A percentile compares a stretch with the other conserved stretches of the same genome.
phyloP scores from a whole-genome alignment of 2,888 invertebrate species.

The Argyresthia goedartella region DNA sequence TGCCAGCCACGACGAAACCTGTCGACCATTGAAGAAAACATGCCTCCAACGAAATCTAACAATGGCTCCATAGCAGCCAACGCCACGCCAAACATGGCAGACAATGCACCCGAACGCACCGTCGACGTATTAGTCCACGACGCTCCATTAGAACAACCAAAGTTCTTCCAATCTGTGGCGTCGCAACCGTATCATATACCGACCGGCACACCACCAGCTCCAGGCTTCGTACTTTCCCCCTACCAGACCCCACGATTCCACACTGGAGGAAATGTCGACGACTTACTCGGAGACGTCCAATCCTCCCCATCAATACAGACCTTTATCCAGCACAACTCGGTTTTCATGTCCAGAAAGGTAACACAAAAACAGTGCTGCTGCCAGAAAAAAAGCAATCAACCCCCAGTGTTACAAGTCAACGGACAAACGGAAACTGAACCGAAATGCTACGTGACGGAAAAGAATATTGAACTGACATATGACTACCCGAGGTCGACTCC shows the following conservation, averaged over 20 bases:
- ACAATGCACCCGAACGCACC: conserved; percentile 43
- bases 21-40: not conserved
- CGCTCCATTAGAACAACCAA: conserved; percentile 48
- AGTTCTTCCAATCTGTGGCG: conserved; percentile 55
- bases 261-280: conserved; percentile 76
- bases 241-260: conserved; percentile 54
- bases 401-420: not conserved
- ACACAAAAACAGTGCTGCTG: conserved; percentile 56
- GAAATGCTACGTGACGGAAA: conserved; percentile 54
- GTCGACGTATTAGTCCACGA: conserved; percentile 61
- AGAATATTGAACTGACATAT: conserved; percentile 62
- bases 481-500: conserved; percentile 60
- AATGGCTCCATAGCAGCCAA: conserved; percentile 6
- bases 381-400: conserved; percentile 22
- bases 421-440: not conserved
- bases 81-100: conserved; percentile 27
- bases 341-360: conserved; percentile 57
- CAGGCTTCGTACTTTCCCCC: conserved; percentile 53
- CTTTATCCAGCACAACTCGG: conserved; percentile 59
- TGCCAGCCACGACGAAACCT: conserved; percentile 27
- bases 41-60: not conserved
- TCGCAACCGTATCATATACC: conserved; percentile 45
- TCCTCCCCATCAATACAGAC: conserved; percentile 54
- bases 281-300: conserved; percentile 77
- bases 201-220: conserved; percentile 36